Evolutionary conservation across 2,797 vertebrate genomes (phyloP).

Genomic region (Muraenolepis orangiensis): DNA sequence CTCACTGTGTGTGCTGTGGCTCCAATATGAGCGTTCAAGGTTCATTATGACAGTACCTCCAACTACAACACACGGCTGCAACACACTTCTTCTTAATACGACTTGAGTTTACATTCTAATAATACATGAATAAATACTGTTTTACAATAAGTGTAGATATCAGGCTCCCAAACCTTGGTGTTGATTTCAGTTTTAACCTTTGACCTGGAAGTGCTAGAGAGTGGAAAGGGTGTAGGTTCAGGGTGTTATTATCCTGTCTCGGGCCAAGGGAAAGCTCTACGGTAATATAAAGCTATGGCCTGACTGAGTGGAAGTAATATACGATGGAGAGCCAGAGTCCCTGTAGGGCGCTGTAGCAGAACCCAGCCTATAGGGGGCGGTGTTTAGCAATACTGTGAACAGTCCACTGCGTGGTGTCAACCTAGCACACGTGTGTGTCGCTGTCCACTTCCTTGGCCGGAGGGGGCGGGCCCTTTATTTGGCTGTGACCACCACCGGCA

Average conservation of each 20-base stretch:
- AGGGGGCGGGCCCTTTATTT: slow-evolving; percentile 56
- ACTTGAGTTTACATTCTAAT: slow-evolving; percentile 31
- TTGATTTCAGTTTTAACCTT: slow-evolving; percentile 31
- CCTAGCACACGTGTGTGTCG: background rate
- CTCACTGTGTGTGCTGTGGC: background rate
- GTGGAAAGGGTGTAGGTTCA: slow-evolving; percentile 17
- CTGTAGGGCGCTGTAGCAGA: slow-evolving; percentile 38
- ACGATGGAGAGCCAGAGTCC: slow-evolving; percentile 24
- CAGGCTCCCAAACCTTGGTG: slow-evolving; percentile 12
- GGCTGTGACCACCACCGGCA: slow-evolving; percentile 60
- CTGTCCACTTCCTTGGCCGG: background rate
- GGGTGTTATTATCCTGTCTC: slow-evolving; percentile 29
- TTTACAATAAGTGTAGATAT: slow-evolving; percentile 35
- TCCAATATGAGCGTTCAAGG: background rate
- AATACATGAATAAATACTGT: slow-evolving; percentile 25
- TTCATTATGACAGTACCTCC: background rate
- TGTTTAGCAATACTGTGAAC: slow-evolving; percentile 36
- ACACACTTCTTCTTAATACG: no score
- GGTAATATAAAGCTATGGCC: slow-evolving; percentile 2
- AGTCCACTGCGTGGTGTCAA: slow-evolving; percentile 16
- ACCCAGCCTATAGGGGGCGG: background rate
- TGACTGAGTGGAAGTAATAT: slow-evolving; percentile 5
- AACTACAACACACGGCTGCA: slow-evolving; percentile 23
- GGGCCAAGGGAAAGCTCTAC: slow-evolving; percentile 27
- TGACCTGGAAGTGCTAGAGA: slow-evolving; percentile 18